A percentile compares a stretch with the other conserved stretches of the same genome.
phyloP scores from a whole-genome alignment of 2,888 invertebrate genomes.

The Endotricha flammealis region DNA sequence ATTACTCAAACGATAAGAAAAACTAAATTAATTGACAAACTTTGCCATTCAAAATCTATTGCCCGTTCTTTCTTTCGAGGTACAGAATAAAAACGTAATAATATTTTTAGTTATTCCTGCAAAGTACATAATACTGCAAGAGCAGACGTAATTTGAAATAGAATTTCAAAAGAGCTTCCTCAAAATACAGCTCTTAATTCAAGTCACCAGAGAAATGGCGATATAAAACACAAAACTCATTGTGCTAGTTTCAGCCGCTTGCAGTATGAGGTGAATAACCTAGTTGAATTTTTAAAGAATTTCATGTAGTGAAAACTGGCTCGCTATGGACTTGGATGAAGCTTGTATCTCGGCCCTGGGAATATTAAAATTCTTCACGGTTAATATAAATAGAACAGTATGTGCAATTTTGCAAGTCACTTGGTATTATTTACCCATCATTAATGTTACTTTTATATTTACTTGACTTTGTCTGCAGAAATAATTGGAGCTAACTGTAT shows the following conservation, averaged over 20 bases:
- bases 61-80: too few species aligned
- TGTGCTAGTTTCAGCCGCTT: slow-evolving; percentile 26
- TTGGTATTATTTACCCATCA: too few species aligned
- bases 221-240: slow-evolving; percentile 18
- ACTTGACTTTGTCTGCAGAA: too few species aligned
- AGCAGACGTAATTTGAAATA: background rate
- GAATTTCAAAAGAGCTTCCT: background rate
- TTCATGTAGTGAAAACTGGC: slow-evolving; percentile 45
- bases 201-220: slow-evolving; percentile 12
- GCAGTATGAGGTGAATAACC: slow-evolving; percentile 37
- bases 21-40: too few species aligned
- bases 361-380: slow-evolving; percentile 43
- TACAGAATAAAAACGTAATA: too few species aligned
- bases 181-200: slow-evolving; percentile 4
- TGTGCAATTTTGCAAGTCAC: slow-evolving; percentile 2
- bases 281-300: slow-evolving; percentile 47
- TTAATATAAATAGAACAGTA: slow-evolving; percentile 3
- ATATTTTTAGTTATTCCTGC: too few species aligned
- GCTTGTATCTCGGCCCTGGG: slow-evolving; percentile 35
- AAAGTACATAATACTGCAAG: background rate
- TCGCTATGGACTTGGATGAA: slow-evolving; percentile 40
- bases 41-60: too few species aligned
- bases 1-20: too few species aligned
- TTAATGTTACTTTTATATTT: too few species aligned
- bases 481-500: too few species aligned